A percentile compares a stretch with the other conserved stretches of the same genome.
Conservation (phyloP, 2,113 vertebrate species). For the Notothenia coriiceps region DNA sequence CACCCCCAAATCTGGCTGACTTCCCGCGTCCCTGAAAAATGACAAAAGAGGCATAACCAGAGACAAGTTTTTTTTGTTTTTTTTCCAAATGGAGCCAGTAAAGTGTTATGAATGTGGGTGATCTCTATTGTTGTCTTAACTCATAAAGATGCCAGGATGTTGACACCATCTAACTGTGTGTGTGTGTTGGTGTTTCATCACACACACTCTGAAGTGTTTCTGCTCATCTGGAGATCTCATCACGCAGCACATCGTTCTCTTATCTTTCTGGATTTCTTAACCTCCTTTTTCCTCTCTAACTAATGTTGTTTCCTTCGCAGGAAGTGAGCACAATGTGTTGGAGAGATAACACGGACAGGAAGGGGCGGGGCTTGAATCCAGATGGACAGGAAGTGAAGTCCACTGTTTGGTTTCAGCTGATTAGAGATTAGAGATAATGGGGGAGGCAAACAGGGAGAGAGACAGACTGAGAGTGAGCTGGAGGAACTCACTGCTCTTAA, state of each 20-base stretch:
- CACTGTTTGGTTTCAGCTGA: slow-evolving; percentile 70
- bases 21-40: no score
- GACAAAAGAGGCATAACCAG: neutral
- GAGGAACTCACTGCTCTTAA: slow-evolving; percentile 40
- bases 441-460: slow-evolving; percentile 10
- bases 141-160: slow-evolving; percentile 18
- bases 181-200: neutral
- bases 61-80: neutral
- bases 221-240: slow-evolving; percentile 53
- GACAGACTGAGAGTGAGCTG: slow-evolving; percentile 17
- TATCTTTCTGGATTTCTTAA: slow-evolving; percentile 9
- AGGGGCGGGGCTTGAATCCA: slow-evolving; percentile 68
- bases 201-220: slow-evolving; percentile 29
- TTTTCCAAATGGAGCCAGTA: neutral
- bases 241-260: slow-evolving; percentile 46
- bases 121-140: neutral
- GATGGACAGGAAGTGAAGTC: slow-evolving; percentile 71
- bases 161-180: neutral
- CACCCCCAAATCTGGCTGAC: no score
- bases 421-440: slow-evolving; percentile 40
- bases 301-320: slow-evolving; percentile 64
- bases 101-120: neutral
- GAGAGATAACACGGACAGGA: slow-evolving; percentile 74
- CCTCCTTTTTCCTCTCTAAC: slow-evolving; percentile 33
- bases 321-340: slow-evolving; percentile 79